Evolutionary conservation across 2,113 vertebrate genomes (phyloP).

Genomic region (Nerophis ophidion): DNA sequence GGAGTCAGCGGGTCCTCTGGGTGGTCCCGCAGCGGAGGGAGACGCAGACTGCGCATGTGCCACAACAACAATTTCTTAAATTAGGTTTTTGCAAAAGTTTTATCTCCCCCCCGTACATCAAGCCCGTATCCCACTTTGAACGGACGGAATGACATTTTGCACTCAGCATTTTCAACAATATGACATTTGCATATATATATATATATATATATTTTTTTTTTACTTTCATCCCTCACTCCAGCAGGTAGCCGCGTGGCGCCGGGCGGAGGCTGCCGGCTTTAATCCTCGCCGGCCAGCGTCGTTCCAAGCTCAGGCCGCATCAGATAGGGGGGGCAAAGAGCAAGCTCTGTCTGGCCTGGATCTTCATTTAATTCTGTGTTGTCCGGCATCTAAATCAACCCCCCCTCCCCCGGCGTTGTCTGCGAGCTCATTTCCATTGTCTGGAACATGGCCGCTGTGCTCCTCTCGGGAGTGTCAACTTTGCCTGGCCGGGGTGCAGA

Average conservation of each 20-base stretch:
- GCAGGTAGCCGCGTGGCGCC: neutral
- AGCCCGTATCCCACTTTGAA: conserved; percentile 54
- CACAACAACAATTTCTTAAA: too few relatives aligned
- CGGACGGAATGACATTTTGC: conserved; percentile 66
- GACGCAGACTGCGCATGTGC: too few relatives aligned
- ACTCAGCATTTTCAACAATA: conserved; percentile 58
- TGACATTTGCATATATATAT: conserved; percentile 66
- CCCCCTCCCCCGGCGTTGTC: conserved; percentile 68
- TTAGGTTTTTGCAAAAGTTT: too few relatives aligned
- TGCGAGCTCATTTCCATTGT: conserved; percentile 64
- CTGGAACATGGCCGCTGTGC: conserved; percentile 59
- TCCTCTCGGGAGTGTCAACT: conserved; percentile 68
- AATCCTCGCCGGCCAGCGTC: neutral
- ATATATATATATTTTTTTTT: neutral
- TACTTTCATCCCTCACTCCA: neutral
- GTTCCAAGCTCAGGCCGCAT: neutral
- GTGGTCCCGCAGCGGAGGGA: too few relatives aligned
- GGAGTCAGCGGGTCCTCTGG: too few relatives aligned
- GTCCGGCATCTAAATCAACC: conserved; percentile 65
- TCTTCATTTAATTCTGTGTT: conserved; percentile 55
- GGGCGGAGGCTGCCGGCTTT: neutral
- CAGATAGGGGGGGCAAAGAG: neutral
- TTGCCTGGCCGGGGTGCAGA: conserved; percentile 61
- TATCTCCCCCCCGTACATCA: conserved; percentile 47
- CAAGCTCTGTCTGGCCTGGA: conserved; percentile 31